Evolutionary conservation across 1,140 invertebrate genomes (phyloP).

Genomic region (Scylla paramamosain): DNA sequence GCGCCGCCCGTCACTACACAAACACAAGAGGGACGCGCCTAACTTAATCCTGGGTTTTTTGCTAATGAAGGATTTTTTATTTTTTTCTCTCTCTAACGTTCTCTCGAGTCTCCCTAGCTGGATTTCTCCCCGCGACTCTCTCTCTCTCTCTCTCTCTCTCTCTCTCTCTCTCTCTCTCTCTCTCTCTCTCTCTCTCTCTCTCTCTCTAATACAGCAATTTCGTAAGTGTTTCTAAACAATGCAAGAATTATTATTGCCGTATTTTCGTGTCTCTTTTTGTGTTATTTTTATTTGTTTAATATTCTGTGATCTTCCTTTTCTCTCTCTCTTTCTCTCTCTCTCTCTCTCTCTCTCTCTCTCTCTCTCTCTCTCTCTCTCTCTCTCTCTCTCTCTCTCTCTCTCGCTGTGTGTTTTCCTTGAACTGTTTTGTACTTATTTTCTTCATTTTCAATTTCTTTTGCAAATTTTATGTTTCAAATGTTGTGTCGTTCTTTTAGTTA

Average conservation of each 20-base stretch:
- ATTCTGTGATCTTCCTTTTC: background rate
- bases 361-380: constrained; percentile 34
- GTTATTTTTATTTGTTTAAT: no score
- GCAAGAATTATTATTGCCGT: background rate
- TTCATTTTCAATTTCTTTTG: no score
- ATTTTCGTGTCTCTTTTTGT: background rate
- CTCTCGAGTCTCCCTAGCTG: background rate
- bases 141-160: background rate
- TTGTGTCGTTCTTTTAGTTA: no score
- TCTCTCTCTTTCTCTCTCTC: constrained; percentile 40
- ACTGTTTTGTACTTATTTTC: no score
- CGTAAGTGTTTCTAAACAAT: background rate
- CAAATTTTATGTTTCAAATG: no score
- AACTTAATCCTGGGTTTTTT: no score
- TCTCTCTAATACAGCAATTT: no score
- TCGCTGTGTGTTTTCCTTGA: no score
- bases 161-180: constrained; percentile 12
- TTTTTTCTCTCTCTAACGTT: background rate
- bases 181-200: constrained; percentile 15
- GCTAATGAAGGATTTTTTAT: background rate
- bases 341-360: background rate
- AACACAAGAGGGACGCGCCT: no score
- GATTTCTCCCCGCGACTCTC: no score
- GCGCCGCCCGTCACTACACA: no score
- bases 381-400: background rate